Conservation (phyloP, 2,797 vertebrate species). For the Menidia menidia region DNA sequence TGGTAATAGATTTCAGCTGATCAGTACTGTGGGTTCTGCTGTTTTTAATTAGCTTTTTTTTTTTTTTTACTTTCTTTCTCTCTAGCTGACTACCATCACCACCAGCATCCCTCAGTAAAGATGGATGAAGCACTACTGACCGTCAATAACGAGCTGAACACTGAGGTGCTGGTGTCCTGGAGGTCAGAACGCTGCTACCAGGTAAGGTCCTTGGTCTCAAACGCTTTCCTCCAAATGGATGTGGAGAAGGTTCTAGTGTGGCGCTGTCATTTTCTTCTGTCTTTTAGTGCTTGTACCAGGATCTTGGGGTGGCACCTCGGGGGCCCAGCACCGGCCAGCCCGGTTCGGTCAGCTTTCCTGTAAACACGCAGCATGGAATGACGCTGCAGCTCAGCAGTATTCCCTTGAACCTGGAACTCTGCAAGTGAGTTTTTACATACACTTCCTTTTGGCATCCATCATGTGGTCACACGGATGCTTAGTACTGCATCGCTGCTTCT, state of each 20-base stretch:
- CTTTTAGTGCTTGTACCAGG: slow-evolving; percentile 87
- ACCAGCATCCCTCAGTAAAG: slow-evolving; percentile 68
- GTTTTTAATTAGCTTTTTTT: too few relatives aligned
- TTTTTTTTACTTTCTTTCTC: neutral
- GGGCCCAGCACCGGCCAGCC: slow-evolving; percentile 58
- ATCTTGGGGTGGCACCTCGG: slow-evolving; percentile 74
- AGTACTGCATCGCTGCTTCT: neutral
- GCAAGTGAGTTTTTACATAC: slow-evolving; percentile 80
- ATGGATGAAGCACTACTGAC: slow-evolving; percentile 91
- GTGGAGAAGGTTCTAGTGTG: neutral
- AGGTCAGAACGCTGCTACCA: slow-evolving; percentile 87
- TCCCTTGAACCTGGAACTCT: slow-evolving; percentile 69
- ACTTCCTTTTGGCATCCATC: neutral
- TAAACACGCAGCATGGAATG: slow-evolving; percentile 87
- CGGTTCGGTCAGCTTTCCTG: slow-evolving; percentile 61
- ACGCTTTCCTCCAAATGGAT: neutral
- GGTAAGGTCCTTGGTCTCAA: slow-evolving; percentile 70
- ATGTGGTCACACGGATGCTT: neutral
- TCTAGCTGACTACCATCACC: slow-evolving; percentile 54
- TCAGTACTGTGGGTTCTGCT: neutral
- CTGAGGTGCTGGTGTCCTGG: slow-evolving; percentile 81
- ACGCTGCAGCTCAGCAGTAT: slow-evolving; percentile 84
- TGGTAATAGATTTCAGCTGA: slow-evolving; percentile 2
- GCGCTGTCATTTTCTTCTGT: slow-evolving; percentile 13
- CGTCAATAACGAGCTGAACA: slow-evolving; percentile 84